Conservation (phyloP, 2,888 invertebrate genomes). For the Andrena marginata region DNA sequence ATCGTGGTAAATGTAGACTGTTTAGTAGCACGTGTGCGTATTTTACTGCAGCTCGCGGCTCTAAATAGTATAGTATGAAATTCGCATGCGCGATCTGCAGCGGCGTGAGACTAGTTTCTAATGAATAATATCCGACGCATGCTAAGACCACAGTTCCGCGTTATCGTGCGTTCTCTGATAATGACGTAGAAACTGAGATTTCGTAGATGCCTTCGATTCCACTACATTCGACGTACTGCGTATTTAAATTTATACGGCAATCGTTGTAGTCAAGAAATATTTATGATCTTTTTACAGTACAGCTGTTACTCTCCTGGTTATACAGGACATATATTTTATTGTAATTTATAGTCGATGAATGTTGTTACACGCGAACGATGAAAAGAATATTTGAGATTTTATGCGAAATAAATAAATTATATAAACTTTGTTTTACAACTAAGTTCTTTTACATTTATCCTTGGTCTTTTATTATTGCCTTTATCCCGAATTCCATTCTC, state of each 20-base stretch:
- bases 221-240: constrained; percentile 21
- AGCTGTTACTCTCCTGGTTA: constrained; percentile 78
- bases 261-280: constrained; percentile 65
- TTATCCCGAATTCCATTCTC: too few species aligned
- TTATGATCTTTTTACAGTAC: constrained; percentile 66
- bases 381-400: constrained; percentile 57
- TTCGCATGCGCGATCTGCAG: background rate
- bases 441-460: background rate
- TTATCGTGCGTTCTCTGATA: constrained; percentile 28
- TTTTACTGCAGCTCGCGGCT: background rate
- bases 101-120: background rate
- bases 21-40: too few species aligned
- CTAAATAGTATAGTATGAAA: background rate
- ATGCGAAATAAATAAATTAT: constrained; percentile 69
- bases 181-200: constrained; percentile 43
- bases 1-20: background rate
- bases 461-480: background rate
- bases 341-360: constrained; percentile 73
- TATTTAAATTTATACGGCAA: constrained; percentile 50
- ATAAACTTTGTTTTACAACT: constrained; percentile 59
- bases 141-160: background rate
- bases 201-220: constrained; percentile 39
- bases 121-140: constrained; percentile 1
- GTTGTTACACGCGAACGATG: constrained; percentile 53
- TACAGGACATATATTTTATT: constrained; percentile 80